Evolutionary conservation across 2,888 invertebrate genomes (phyloP).

Genomic region (Euplexia lucipara): DNA sequence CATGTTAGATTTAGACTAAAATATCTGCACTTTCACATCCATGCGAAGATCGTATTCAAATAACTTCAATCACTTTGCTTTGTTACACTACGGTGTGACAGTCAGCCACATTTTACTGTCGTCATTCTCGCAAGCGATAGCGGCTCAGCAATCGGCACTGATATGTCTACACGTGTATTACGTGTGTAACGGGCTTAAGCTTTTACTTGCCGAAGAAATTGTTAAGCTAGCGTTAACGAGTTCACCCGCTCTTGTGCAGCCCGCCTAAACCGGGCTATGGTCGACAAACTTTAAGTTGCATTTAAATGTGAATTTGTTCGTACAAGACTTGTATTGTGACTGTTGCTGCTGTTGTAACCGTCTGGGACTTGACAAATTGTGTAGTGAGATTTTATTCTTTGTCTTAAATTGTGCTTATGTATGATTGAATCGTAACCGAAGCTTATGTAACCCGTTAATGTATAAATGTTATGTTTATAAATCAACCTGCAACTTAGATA

Average conservation of each 20-base stretch:
- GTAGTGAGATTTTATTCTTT: conserved; percentile 39
- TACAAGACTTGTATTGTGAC: conserved; percentile 43
- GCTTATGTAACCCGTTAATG: too few relatives aligned
- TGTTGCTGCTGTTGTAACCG: conserved; percentile 42
- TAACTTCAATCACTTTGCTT: neutral
- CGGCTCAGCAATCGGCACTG: conserved; percentile 61
- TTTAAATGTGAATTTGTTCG: conserved; percentile 60
- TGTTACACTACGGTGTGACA: conserved; percentile 56
- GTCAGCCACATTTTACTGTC: conserved; percentile 49
- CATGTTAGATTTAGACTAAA: neutral
- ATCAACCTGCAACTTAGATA: neutral
- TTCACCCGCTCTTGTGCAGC: conserved; percentile 31
- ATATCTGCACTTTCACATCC: neutral
- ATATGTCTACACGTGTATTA: conserved; percentile 66
- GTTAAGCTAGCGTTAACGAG: conserved; percentile 53
- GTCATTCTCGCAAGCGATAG: conserved; percentile 63
- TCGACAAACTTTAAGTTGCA: conserved; percentile 54
- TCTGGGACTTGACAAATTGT: conserved; percentile 51
- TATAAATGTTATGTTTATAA: neutral
- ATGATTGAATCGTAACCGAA: conserved; percentile 7
- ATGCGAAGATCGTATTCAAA: neutral
- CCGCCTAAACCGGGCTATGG: conserved; percentile 32
- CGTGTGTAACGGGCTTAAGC: conserved; percentile 61
- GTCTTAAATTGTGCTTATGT: conserved; percentile 31
- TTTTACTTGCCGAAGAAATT: conserved; percentile 49